phyloP scores from a whole-genome alignment of 1,140 invertebrate species.

The Lamellibrachia luymesi region DNA sequence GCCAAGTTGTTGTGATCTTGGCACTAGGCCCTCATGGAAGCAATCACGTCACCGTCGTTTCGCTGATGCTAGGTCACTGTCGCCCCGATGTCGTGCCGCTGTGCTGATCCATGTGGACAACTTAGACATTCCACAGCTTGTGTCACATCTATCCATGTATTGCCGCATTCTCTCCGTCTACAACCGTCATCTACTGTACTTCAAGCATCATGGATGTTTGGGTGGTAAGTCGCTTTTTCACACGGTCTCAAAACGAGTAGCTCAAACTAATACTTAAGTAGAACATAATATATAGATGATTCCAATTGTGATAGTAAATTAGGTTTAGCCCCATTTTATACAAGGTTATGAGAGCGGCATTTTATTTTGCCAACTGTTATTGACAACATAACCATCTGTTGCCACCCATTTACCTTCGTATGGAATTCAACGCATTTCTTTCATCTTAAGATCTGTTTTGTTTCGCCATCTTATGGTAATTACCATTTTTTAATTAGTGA shows the following conservation, averaged over 20 bases:
- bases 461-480: no score
- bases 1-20: not conserved
- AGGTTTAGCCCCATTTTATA: not conserved
- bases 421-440: no score
- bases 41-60: not conserved
- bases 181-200: not conserved
- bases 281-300: not conserved
- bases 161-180: not conserved
- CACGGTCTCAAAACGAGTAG: not conserved
- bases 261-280: not conserved
- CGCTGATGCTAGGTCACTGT: not conserved
- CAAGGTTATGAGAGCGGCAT: not conserved
- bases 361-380: not conserved
- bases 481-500: no score
- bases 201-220: not conserved
- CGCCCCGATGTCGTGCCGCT: not conserved
- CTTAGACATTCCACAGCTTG: not conserved
- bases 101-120: no score
- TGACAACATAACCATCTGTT: no score
- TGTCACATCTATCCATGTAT: not conserved
- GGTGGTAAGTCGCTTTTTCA: not conserved
- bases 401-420: no score
- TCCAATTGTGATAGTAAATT: not conserved
- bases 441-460: no score
- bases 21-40: not conserved